A percentile compares a stretch with the other conserved stretches of the same genome.
These are phyloP conservation scores for Marmota monax DNA, from an alignment of 2,113 vertebrate species.

Conservation along the genomic window DNA sequence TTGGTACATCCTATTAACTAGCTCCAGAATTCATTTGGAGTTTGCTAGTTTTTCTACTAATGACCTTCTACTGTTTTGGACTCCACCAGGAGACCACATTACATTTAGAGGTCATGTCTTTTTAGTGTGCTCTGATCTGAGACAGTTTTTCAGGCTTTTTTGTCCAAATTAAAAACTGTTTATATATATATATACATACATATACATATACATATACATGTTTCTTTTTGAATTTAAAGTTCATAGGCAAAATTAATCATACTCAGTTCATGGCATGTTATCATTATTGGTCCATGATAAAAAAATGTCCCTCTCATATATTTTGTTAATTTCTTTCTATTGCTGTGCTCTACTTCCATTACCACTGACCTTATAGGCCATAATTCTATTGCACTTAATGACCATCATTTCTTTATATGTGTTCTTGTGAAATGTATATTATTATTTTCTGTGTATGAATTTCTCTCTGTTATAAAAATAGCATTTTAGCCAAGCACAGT, in stretches of 20 bases:
- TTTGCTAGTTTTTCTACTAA: background rate
- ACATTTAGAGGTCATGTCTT: background rate
- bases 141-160: background rate
- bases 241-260: background rate
- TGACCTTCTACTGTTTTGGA: background rate
- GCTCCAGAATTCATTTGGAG: background rate
- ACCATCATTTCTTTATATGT: background rate
- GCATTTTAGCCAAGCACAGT: background rate
- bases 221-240: background rate
- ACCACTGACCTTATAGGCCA: background rate
- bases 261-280: background rate
- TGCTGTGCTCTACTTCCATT: background rate
- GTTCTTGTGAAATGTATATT: conserved; percentile 2
- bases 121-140: background rate
- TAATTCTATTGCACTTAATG: background rate
- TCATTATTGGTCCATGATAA: background rate
- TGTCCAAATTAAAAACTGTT: background rate
- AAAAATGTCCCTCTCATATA: background rate
- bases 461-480: conserved; percentile 13
- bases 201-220: too few species aligned
- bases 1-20: background rate
- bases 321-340: conserved; percentile 37
- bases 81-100: background rate
- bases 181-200: background rate
- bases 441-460: background rate